Evolutionary conservation across 1,140 invertebrate genomes (phyloP).

Genomic region (Nylanderia fulva): DNA sequence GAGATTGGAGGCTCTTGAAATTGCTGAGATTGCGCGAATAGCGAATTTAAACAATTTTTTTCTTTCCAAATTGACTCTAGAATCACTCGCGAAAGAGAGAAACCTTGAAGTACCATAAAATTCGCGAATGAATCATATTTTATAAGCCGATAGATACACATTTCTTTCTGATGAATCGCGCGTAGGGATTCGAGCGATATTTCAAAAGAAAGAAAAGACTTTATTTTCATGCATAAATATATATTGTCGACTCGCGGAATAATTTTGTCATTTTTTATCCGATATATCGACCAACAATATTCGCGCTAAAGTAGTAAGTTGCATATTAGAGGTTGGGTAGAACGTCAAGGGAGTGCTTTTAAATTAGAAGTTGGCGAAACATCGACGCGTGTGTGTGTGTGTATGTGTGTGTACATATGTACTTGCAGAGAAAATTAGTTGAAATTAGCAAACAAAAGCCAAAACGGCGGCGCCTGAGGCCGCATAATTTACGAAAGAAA

Average conservation of each 20-base stretch:
- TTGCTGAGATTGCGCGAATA: not conserved
- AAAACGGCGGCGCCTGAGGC: not conserved
- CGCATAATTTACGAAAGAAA: conserved; percentile 40
- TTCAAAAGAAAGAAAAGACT: not conserved
- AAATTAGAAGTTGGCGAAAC: conserved; percentile 13
- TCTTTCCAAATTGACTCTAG: not conserved
- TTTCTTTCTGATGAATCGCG: conserved; percentile 15
- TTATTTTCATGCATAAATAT: not conserved
- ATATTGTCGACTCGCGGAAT: conserved; percentile 10
- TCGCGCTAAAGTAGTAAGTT: not conserved
- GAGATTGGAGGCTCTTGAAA: not conserved
- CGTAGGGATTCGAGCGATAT: conserved; percentile 24
- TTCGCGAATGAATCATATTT: conserved; percentile 14
- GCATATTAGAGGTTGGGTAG: not conserved
- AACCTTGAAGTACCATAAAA: conserved; percentile 5
- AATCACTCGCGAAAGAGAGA: conserved; percentile 17
- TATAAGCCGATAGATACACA: not conserved
- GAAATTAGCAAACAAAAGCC: not conserved
- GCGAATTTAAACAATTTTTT: conserved; percentile 63
- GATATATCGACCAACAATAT: not conserved
- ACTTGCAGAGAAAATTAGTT: conserved; percentile 42
- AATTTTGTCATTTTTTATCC: not conserved
- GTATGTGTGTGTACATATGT: too few species aligned
- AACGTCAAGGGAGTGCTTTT: not conserved
- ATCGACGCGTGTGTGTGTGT: not conserved